Evolutionary conservation across 2,888 invertebrate genomes (phyloP).

Genomic region (Cosmopolites sordidus): DNA sequence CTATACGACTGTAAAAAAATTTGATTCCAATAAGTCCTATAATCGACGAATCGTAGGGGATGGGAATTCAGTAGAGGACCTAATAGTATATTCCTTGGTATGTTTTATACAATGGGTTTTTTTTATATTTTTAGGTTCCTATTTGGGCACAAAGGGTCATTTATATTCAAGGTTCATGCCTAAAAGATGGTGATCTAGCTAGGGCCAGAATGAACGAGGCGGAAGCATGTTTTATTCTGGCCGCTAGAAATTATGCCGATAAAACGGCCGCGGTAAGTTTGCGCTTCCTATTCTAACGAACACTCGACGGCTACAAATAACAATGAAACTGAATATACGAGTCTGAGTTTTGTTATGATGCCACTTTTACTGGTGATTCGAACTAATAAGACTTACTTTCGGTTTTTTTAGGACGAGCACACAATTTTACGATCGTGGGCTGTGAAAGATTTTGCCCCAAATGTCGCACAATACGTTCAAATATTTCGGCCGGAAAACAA

Average conservation of each 20-base stretch:
- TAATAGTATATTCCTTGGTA: no score
- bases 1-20: no score
- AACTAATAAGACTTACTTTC: slow-evolving; percentile 6
- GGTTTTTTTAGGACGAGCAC: slow-evolving; percentile 61
- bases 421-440: slow-evolving; percentile 87
- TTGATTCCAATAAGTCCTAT: no score
- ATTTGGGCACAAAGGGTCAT: slow-evolving; percentile 97
- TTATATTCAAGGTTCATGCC: slow-evolving; percentile 93
- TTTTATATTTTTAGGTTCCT: slow-evolving; percentile 66
- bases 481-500: slow-evolving; percentile 98
- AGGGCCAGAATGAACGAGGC: slow-evolving; percentile 96
- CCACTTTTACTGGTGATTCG: neutral
- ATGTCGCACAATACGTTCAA: slow-evolving; percentile 95
- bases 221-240: slow-evolving; percentile 94
- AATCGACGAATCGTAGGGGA: no score
- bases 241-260: slow-evolving; percentile 93
- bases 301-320: neutral
- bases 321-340: neutral
- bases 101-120: neutral
- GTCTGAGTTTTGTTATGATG: neutral
- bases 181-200: slow-evolving; percentile 92
- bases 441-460: slow-evolving; percentile 96
- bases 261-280: slow-evolving; percentile 83
- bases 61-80: no score
- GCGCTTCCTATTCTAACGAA: neutral